Percentiles rank a stretch among this genome's conserved stretches.
Conservation (phyloP, 2,888 invertebrate genomes). For the Diploptera punctata region DNA sequence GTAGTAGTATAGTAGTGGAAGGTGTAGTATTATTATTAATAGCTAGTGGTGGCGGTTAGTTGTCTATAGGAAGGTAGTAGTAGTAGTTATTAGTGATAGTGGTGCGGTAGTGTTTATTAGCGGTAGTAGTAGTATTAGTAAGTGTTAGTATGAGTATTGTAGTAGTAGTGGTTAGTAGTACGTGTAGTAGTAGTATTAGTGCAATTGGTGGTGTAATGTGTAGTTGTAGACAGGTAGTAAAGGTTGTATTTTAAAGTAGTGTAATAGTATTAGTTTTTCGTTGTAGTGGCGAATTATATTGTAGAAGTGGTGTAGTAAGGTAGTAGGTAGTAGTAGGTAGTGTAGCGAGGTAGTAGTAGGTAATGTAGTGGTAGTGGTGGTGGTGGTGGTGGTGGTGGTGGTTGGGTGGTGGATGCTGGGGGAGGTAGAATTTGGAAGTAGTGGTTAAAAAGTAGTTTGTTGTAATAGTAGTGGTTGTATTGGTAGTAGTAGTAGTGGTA, state of each 20-base stretch:
- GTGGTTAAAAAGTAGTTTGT: background rate
- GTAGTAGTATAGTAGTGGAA: background rate
- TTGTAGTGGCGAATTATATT: too few relatives aligned
- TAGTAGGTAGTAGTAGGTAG: too few relatives aligned
- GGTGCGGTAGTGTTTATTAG: background rate
- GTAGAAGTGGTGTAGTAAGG: too few relatives aligned
- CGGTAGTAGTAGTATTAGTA: background rate
- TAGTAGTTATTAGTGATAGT: background rate
- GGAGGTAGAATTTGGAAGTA: background rate
- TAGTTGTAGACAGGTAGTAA: too few relatives aligned
- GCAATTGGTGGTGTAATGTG: background rate
- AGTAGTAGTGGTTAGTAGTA: constrained; percentile 1
- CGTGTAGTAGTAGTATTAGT: background rate
- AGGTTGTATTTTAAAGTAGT: too few relatives aligned
- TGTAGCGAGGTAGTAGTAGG: too few relatives aligned
- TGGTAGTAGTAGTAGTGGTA: constrained; percentile 3
- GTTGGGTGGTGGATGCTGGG: background rate
- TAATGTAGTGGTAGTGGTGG: too few relatives aligned
- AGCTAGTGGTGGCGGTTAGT: background rate
- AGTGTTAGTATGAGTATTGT: background rate
- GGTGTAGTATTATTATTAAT: background rate
- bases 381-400: background rate
- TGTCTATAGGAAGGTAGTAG: background rate
- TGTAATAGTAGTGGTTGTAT: background rate
- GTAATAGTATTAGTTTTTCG: too few relatives aligned